These are phyloP conservation scores for Ptilodon capucinus DNA, from an alignment of 2,888 invertebrate genomes.

Conservation along the genomic window DNA sequence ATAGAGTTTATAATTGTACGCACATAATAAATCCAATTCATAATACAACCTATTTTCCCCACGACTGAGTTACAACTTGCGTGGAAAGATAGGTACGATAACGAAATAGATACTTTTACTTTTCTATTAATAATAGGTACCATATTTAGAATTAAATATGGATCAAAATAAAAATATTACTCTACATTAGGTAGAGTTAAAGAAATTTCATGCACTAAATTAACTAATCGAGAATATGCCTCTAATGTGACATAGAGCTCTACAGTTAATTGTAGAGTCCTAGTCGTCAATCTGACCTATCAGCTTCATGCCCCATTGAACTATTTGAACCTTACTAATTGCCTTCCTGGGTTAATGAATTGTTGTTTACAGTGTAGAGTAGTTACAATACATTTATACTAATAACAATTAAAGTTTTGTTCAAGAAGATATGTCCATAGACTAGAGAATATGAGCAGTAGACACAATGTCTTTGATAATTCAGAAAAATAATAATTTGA, in stretches of 20 bases:
- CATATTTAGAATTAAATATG: too few relatives aligned
- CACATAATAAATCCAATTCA: constrained; percentile 4
- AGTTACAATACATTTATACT: too few relatives aligned
- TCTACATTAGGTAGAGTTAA: too few relatives aligned
- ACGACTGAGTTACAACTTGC: background rate
- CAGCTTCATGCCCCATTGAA: constrained; percentile 5
- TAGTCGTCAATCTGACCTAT: background rate
- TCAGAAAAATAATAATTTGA: too few relatives aligned
- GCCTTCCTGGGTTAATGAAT: constrained; percentile 5
- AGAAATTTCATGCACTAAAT: too few relatives aligned
- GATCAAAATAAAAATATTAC: too few relatives aligned
- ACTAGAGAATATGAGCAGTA: too few relatives aligned
- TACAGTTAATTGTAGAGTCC: background rate
- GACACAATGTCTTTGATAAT: too few relatives aligned
- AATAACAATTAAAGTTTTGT: too few relatives aligned
- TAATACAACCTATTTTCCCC: constrained; percentile 3
- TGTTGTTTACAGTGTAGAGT: too few relatives aligned
- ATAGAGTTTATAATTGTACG: constrained; percentile 1
- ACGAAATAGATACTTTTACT: background rate
- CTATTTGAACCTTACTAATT: background rate
- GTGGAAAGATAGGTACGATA: background rate
- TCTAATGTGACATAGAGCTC: background rate
- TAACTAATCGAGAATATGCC: too few relatives aligned
- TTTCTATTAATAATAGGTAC: background rate
- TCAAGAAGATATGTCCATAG: too few relatives aligned